Conservation (phyloP, 1,140 invertebrate species). For the Zaprionus vittiger region DNA sequence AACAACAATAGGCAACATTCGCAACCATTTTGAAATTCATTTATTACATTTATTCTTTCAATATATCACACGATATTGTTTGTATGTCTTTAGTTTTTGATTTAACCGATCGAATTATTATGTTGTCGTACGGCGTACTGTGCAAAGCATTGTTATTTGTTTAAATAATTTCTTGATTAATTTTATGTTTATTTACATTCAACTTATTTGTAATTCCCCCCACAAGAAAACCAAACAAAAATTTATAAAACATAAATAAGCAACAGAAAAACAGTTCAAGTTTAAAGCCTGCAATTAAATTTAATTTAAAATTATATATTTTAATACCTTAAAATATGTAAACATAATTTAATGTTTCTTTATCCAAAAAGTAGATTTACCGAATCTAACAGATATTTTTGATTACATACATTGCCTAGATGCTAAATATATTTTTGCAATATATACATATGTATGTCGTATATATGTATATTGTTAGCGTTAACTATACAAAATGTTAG, state of each 20-base stretch:
- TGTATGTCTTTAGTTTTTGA: conserved; percentile 41
- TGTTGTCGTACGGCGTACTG: conserved; percentile 76
- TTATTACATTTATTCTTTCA: conserved; percentile 22
- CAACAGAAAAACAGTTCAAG: conserved; percentile 26
- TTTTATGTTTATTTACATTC: conserved; percentile 61
- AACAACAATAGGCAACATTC: conserved; percentile 21
- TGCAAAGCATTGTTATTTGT: conserved; percentile 74
- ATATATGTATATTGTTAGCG: conserved; percentile 48
- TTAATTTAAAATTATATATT: conserved; percentile 56
- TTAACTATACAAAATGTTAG: conserved; percentile 51
- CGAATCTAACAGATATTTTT: conserved; percentile 56
- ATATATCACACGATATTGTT: conserved; percentile 48
- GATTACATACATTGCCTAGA: conserved; percentile 59
- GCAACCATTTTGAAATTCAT: conserved; percentile 37
- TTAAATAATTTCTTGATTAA: conserved; percentile 64
- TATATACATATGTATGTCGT: conserved; percentile 46
- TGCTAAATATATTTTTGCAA: conserved; percentile 65
- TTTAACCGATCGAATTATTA: conserved; percentile 56
- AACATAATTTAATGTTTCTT: conserved; percentile 53
- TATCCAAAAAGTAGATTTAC: conserved; percentile 73
- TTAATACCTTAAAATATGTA: conserved; percentile 47
- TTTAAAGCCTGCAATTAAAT: conserved; percentile 32
- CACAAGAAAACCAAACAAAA: conserved; percentile 30
- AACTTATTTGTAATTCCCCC: conserved; percentile 56
- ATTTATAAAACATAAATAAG: not conserved